Conservation (phyloP, 92 coral and sea anemone species). For the Porites divaricata region DNA sequence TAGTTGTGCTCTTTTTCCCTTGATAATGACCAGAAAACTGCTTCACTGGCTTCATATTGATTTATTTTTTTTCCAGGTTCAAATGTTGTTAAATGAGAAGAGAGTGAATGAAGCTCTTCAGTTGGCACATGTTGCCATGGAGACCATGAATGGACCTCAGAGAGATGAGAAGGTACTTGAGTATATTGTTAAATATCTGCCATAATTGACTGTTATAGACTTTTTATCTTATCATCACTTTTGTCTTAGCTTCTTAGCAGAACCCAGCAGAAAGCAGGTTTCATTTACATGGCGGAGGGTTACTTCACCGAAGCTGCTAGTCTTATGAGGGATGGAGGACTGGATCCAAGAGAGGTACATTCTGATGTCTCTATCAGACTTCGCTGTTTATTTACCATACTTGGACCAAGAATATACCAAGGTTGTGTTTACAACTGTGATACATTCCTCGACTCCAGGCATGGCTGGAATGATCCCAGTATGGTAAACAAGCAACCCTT, state of each 20-base stretch:
- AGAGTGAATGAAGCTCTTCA: slow-evolving; percentile 94
- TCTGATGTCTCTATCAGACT: not conserved
- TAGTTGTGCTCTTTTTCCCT: no score
- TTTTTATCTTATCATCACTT: not conserved
- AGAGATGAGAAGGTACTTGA: slow-evolving; percentile 78
- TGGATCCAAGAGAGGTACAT: slow-evolving; percentile 95
- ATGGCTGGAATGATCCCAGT: no score
- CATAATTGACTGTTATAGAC: not conserved
- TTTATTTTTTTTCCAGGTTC: slow-evolving; percentile 63
- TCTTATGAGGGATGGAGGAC: slow-evolving; percentile 85
- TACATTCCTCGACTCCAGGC: no score
- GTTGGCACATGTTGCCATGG: slow-evolving; percentile 97
- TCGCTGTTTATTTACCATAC: not conserved
- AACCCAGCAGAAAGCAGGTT: slow-evolving; percentile 95
- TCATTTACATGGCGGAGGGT: slow-evolving; percentile 86
- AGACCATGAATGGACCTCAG: slow-evolving; percentile 74
- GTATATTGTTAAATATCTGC: not conserved
- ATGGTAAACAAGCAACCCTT: no score
- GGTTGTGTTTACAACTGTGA: no score
- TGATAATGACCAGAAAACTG: no score
- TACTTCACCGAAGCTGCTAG: slow-evolving; percentile 82
- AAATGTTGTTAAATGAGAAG: slow-evolving; percentile 82
- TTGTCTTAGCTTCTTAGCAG: slow-evolving; percentile 72
- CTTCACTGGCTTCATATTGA: not conserved
- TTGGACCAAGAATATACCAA: no score